These are phyloP conservation scores for Cistogaster globosa DNA, from an alignment of 2,888 invertebrate species.

Conservation along the genomic window DNA sequence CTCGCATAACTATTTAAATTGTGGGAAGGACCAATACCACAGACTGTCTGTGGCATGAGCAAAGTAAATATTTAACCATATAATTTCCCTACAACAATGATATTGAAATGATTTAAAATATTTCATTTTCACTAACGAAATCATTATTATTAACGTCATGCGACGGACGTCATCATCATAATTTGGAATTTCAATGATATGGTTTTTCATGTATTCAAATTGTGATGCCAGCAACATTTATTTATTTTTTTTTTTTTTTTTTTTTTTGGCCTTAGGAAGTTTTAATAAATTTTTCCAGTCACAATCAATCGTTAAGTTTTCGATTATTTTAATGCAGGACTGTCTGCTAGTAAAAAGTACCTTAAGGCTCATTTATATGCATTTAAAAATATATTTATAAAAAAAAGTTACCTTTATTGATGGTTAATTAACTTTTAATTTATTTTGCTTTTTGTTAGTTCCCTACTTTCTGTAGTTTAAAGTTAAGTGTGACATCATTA, in stretches of 20 bases:
- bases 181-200: slow-evolving; percentile 19
- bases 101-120: slow-evolving; percentile 45
- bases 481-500: too few relatives aligned
- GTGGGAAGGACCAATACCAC: slow-evolving; percentile 1
- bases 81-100: slow-evolving; percentile 33
- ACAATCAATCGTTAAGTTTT: slow-evolving; percentile 52
- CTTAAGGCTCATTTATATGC: slow-evolving; percentile 38
- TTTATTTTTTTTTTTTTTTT: slow-evolving; percentile 29
- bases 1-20: background rate
- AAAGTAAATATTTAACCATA: slow-evolving; percentile 49
- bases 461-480: background rate
- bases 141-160: slow-evolving; percentile 16
- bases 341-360: slow-evolving; percentile 17
- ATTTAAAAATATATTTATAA: slow-evolving; percentile 5
- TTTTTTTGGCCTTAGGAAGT: slow-evolving; percentile 65
- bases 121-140: slow-evolving; percentile 52
- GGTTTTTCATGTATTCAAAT: slow-evolving; percentile 8
- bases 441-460: background rate
- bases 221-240: slow-evolving; percentile 7
- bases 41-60: slow-evolving; percentile 14
- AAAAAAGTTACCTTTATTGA: slow-evolving; percentile 31
- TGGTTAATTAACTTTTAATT: slow-evolving; percentile 66
- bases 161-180: background rate
- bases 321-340: too few relatives aligned
- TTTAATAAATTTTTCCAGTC: slow-evolving; percentile 57